phyloP scores from a whole-genome alignment of 2,797 vertebrate genomes.

The Protosalanx chinensis region DNA sequence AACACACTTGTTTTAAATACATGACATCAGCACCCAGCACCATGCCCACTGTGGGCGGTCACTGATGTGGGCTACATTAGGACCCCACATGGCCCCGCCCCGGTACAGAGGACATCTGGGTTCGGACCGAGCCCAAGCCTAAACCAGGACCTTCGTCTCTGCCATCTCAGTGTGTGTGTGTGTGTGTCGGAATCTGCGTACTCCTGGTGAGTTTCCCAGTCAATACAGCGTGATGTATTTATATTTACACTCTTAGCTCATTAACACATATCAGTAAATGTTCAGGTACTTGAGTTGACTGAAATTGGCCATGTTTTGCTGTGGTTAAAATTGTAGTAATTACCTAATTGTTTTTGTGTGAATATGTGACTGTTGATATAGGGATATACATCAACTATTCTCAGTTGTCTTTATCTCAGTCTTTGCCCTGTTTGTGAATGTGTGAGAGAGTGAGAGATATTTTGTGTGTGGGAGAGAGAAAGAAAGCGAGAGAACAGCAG shows the following conservation, averaged over 20 bases:
- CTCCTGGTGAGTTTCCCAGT: conserved; percentile 46
- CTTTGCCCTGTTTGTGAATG: too few species aligned
- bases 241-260: not conserved
- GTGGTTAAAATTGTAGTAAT: too few species aligned
- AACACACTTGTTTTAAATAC: conserved; percentile 53
- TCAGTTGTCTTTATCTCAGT: too few species aligned
- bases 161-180: conserved; percentile 1
- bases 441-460: too few species aligned
- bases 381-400: too few species aligned
- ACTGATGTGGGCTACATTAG: conserved; percentile 58
- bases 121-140: conserved; percentile 29
- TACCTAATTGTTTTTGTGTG: too few species aligned
- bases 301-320: not conserved
- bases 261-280: too few species aligned
- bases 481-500: not conserved
- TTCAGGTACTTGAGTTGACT: not conserved
- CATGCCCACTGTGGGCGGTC: conserved; percentile 59
- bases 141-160: not conserved
- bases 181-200: not conserved
- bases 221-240: not conserved
- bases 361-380: too few species aligned
- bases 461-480: too few species aligned
- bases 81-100: conserved; percentile 23
- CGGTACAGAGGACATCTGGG: not conserved
- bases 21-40: conserved; percentile 61